These are phyloP conservation scores for Operophtera brumata DNA, from an alignment of 2,888 invertebrate genomes.

Conservation along the genomic window DNA sequence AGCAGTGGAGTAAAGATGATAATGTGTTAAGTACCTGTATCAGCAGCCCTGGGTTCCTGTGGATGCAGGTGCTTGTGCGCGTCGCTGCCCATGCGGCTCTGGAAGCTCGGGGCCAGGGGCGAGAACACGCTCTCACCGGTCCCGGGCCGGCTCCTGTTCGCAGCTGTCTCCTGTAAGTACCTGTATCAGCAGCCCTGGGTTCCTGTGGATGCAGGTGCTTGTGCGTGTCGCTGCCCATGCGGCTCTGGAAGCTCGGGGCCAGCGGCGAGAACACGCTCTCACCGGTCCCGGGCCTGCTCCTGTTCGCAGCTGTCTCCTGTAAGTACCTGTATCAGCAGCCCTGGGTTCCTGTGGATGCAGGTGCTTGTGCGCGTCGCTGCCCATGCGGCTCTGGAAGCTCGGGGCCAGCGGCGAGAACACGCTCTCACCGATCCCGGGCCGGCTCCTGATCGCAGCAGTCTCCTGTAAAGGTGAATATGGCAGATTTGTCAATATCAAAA, in stretches of 20 bases:
- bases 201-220: constrained; percentile 55
- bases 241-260: constrained; percentile 52
- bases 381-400: constrained; percentile 49
- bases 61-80: constrained; percentile 48
- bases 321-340: constrained; percentile 56
- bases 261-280: constrained; percentile 54
- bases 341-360: constrained; percentile 58
- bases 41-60: constrained; percentile 59
- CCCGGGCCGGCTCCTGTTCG: constrained; percentile 35
- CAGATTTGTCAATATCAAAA: too few relatives aligned
- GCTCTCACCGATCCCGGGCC: constrained; percentile 39
- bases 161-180: constrained; percentile 45
- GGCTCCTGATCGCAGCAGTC: constrained; percentile 43
- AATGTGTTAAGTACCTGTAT: constrained; percentile 56
- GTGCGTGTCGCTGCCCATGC: constrained; percentile 47
- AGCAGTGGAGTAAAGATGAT: too few relatives aligned
- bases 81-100: constrained; percentile 49
- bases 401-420: constrained; percentile 55
- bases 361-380: constrained; percentile 48
- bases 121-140: constrained; percentile 49
- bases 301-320: constrained; percentile 45
- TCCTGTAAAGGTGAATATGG: constrained; percentile 33
- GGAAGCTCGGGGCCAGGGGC: constrained; percentile 54
- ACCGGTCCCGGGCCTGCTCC: constrained; percentile 34
- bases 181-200: constrained; percentile 57